A percentile compares a stretch with the other conserved stretches of the same genome.
These are phyloP conservation scores for Nineta flava DNA, from an alignment of 2,888 invertebrate species.

Conservation along the genomic window DNA sequence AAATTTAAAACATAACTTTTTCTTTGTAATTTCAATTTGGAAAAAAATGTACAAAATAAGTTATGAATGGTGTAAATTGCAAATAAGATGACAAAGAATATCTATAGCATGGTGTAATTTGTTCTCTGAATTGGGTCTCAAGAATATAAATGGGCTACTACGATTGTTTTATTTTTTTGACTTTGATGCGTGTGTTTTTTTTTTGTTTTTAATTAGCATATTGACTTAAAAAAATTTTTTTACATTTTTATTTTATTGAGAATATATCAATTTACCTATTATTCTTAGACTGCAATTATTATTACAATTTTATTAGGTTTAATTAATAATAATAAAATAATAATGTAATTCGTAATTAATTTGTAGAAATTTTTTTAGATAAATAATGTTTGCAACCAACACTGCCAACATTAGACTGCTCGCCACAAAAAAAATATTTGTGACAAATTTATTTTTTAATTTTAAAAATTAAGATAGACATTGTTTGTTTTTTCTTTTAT, in stretches of 20 bases:
- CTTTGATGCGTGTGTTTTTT: no score
- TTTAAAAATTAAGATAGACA: not conserved
- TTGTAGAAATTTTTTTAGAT: not conserved
- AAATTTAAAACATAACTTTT: not conserved
- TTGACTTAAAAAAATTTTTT: no score
- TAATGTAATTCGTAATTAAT: not conserved
- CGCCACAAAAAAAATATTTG: slow-evolving; percentile 4
- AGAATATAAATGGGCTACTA: not conserved
- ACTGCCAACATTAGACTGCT: slow-evolving; percentile 8
- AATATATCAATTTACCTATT: no score
- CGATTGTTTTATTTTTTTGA: no score
- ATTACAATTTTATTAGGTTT: no score
- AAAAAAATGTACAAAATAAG: not conserved
- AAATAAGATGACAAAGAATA: not conserved
- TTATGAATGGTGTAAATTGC: slow-evolving; percentile 1
- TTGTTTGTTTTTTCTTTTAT: not conserved
- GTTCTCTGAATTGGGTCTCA: not conserved
- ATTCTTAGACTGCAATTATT: no score
- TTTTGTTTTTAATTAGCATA: no score
- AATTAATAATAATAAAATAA: no score
- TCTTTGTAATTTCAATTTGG: not conserved
- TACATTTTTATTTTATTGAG: no score
- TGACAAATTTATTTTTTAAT: slow-evolving; percentile 1
- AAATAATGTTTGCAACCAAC: slow-evolving; percentile 3
- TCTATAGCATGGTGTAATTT: not conserved